Base-by-base conservation (phyloP, 2,113 vertebrate genomes). In the Scopus umbretta region DNA sequence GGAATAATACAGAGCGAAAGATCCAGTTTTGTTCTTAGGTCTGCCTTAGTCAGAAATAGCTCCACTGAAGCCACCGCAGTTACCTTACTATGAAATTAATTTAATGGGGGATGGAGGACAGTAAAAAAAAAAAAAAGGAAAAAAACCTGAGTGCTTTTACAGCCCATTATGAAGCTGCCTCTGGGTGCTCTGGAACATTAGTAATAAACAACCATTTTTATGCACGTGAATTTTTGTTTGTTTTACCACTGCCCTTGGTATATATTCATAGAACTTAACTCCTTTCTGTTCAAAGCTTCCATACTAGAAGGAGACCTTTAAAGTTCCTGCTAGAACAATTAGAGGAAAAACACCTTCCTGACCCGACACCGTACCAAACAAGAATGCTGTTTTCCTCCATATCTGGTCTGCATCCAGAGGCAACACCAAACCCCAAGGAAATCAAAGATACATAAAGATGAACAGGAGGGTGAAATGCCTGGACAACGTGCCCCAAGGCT, bases 31-130 rank as follows among this genome's bases (percentile, higher is more conserved):
- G 66, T 68, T 85, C 70, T 87, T 65, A 81, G 36, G 42, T 47
- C n/a, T 89, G 70, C 62, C 62, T 80, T 50, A 70, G 82, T 40
- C 80, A 92, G 80, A 82, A 95, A 79, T 49, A 91, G 71, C 80
- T 92, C 56, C 25, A 61, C 80, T 59, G 49, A 82, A 92, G 80
- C 22, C 40, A 36, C 29, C 42, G 65, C 49, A 61, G 63, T 81
- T 94, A 81, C 23, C 56, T 75, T 68, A 72, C 65, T 38, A 32
- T 36, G 38, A 79, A 81, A 76, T 68, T 52, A 75, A 91, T 52
- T 52, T 67, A 47, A 52, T 68, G 53, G 16, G 45, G 16, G 32
- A 71, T 66, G 36, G 8, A 95, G 25, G 26, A 40, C 45, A 53
- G 47, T 29, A 1, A 43, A 91, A 34, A 58, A 36, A 56, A 58